Evolutionary conservation across 2,113 vertebrate genomes (phyloP), one percentile per base, ranked within the genome.

Genomic region (Lepus europaeus): DNA sequence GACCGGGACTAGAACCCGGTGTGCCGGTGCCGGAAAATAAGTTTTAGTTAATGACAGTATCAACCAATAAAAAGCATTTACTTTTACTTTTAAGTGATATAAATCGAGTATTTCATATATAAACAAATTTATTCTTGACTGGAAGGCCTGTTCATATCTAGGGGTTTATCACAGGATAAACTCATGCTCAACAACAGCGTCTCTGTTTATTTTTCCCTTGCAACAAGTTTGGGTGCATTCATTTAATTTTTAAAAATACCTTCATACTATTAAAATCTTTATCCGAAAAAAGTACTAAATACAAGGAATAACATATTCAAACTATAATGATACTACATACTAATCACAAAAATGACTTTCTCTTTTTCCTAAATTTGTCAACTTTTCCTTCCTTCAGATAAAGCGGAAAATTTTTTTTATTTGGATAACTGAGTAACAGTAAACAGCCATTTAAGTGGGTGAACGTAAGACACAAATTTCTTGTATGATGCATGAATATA

Each of bases 281-380:
- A 74, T 84, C 86, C 95, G 84, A 49, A 93, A 97, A 97, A 92
- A 66, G 6, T 45, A 1, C 78, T 86, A 70, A 80, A 96, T 87
- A 77, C 10, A 82, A 86, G 69, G 23, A 93, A 76, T 70, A 73
- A 83, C 59, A 33, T 79, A 49, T 73, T 17, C n/a, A 90, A 63
- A 13, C 4, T 68, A 70, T 0, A 85, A 90, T 72, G 20, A 29
- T 84, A 83, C 33, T 95, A 64, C 19, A 79, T n/a, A 3, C 31
- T 87, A 76, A 53, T 36, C 56, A 80, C 45, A n/a, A 74, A 92
- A 92, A 78, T 49, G 53, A 91, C 85, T 80, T 23, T 85, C 25
- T 63, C 8, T 59, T 92, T 66, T 90, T 93, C 45, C 33, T 79
- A 81, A 90, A 29, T 84, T 93, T 93, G 76, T 76, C 27, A 90